Percentiles rank a stretch among this genome's conserved stretches.
phyloP scores from a whole-genome alignment of 2,797 vertebrate species.

The Phalanger gymnotis region DNA sequence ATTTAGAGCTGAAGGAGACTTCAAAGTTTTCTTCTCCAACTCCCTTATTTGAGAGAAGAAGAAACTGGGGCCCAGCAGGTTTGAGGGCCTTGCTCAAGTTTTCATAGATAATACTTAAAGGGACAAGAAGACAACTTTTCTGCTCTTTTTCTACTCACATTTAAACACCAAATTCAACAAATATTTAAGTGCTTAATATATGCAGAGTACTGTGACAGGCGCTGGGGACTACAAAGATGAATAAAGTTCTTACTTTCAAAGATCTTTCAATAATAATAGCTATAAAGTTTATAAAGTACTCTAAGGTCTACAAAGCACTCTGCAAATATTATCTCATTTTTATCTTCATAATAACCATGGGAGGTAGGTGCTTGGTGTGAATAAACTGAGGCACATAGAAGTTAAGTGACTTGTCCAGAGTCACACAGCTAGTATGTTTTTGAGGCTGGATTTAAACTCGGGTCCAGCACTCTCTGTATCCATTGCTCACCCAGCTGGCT shows the following conservation, averaged over 20 bases:
- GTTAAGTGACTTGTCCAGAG: background rate
- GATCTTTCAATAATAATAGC: background rate
- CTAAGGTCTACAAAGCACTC: background rate
- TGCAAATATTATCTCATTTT: background rate
- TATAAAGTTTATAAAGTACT: background rate
- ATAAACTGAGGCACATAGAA: background rate
- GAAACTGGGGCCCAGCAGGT: background rate
- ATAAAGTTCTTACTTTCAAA: background rate
- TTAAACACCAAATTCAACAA: background rate
- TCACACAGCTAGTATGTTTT: background rate
- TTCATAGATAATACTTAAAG: background rate
- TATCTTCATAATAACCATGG: background rate
- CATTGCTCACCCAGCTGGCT: background rate
- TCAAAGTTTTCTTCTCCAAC: background rate
- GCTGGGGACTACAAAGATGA: background rate
- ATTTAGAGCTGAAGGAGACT: background rate
- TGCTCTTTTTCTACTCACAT: background rate
- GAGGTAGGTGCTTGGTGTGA: background rate
- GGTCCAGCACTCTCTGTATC: background rate
- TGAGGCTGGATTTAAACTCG: background rate
- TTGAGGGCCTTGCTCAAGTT: background rate
- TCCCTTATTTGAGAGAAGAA: background rate
- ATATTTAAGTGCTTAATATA: background rate
- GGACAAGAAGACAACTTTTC: background rate
- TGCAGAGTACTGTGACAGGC: background rate